Percentiles rank a stretch among this genome's conserved stretches.
These are phyloP conservation scores for Calephelis nemesis DNA, from an alignment of 1,140 invertebrate genomes.

Conservation along the genomic window DNA sequence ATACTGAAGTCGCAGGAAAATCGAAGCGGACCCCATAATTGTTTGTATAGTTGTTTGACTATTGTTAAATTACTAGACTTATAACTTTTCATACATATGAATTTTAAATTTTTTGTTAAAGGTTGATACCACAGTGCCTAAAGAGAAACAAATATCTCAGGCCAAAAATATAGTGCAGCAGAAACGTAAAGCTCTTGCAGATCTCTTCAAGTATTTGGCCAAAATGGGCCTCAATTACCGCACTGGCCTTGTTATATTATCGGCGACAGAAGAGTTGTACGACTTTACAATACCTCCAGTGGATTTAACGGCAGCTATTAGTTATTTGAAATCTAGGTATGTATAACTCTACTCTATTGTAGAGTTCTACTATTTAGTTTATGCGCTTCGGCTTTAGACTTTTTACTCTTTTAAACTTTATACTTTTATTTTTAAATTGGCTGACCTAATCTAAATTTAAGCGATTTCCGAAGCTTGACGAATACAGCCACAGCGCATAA, in stretches of 20 bases:
- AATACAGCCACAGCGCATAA: too few relatives aligned
- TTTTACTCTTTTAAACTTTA: too few relatives aligned
- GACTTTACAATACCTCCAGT: slow-evolving; percentile 81
- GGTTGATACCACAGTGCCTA: slow-evolving; percentile 82
- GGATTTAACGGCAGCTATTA: slow-evolving; percentile 79
- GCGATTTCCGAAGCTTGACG: too few relatives aligned
- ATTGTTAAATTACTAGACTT: too few relatives aligned
- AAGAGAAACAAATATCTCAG: slow-evolving; percentile 88
- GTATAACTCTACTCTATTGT: background rate
- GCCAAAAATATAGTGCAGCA: slow-evolving; percentile 90
- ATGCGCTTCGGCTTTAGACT: too few relatives aligned
- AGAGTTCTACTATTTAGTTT: background rate
- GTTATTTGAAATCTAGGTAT: slow-evolving; percentile 75
- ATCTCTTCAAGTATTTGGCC: slow-evolving; percentile 89
- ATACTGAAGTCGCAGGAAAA: too few relatives aligned
- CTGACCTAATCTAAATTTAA: too few relatives aligned
- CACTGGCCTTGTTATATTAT: slow-evolving; percentile 82
- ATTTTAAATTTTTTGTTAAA: slow-evolving; percentile 43
- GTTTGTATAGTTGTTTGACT: too few relatives aligned
- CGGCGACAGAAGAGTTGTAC: slow-evolving; percentile 59
- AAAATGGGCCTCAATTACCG: slow-evolving; percentile 89
- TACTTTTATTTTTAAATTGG: too few relatives aligned
- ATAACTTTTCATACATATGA: too few relatives aligned
- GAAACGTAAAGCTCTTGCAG: slow-evolving; percentile 89
- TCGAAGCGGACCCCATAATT: too few relatives aligned